phyloP scores from a whole-genome alignment of 1,140 invertebrate species.

The Mya arenaria region DNA sequence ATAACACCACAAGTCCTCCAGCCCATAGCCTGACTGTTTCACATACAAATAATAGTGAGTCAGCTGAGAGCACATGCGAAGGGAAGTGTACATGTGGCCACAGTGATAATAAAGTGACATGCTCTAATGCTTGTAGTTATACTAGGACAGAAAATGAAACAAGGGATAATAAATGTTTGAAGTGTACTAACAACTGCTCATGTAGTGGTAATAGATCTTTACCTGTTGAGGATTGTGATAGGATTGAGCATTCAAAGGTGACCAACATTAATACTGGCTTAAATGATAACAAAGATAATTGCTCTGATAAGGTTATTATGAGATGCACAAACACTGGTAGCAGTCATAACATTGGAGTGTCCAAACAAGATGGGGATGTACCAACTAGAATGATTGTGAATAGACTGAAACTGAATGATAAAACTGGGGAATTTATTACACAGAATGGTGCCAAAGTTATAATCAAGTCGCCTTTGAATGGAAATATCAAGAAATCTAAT shows the following conservation, averaged over 20 bases:
- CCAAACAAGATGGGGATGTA: no score
- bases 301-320: no score
- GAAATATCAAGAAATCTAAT: not conserved
- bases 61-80: no score
- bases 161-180: constrained; percentile 6
- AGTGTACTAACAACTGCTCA: not conserved
- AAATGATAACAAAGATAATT: no score
- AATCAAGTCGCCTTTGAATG: not conserved
- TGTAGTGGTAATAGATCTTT: not conserved
- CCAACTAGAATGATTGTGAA: not conserved
- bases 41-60: no score
- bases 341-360: no score
- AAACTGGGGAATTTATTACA: constrained; percentile 31
- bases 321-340: no score
- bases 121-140: not conserved
- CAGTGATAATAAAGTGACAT: not conserved
- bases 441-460: not conserved
- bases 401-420: constrained; percentile 19
- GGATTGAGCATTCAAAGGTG: no score
- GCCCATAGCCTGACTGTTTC: no score
- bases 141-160: not conserved
- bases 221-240: not conserved
- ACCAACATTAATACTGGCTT: no score
- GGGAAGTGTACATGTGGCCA: not conserved
- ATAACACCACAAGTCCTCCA: constrained; percentile 23